Evolutionary conservation across 2,113 vertebrate genomes (phyloP).

Genomic region (Petroica traversi): DNA sequence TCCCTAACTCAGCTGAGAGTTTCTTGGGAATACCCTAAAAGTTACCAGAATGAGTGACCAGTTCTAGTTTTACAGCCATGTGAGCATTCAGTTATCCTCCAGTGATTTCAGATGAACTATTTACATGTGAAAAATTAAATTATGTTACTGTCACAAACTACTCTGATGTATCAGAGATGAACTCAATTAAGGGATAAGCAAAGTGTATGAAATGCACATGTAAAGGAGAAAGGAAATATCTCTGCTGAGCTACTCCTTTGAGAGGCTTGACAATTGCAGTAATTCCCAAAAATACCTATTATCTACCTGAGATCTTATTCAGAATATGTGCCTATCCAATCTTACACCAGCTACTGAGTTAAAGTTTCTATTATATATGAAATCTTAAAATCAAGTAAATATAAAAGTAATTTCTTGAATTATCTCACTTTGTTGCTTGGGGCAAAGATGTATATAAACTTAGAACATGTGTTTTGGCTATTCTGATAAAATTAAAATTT

Average conservation of each 20-base stretch:
- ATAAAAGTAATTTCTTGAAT: not conserved
- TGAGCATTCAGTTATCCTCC: not conserved
- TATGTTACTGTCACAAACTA: not conserved
- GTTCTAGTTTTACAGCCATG: not conserved
- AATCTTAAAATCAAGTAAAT: not conserved
- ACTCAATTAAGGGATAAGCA: not conserved
- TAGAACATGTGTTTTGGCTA: not conserved
- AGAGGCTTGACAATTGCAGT: not conserved
- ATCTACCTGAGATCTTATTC: not conserved
- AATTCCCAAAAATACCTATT: not conserved
- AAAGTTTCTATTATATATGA: not conserved
- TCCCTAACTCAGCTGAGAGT: not conserved
- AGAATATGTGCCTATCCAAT: not conserved
- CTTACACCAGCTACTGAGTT: not conserved
- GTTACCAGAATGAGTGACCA: not conserved
- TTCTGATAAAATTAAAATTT: not conserved
- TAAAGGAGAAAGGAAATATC: not conserved
- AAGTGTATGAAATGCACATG: rapidly evolving
- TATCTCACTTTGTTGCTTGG: not conserved
- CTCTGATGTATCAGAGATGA: not conserved
- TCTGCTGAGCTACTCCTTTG: not conserved
- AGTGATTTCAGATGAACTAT: not conserved
- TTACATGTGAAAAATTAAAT: not conserved
- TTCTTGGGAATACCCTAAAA: not conserved
- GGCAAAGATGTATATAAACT: not conserved